phyloP scores from a whole-genome alignment of 1,140 invertebrate species.

The Daktulosphaira vitifoliae region DNA sequence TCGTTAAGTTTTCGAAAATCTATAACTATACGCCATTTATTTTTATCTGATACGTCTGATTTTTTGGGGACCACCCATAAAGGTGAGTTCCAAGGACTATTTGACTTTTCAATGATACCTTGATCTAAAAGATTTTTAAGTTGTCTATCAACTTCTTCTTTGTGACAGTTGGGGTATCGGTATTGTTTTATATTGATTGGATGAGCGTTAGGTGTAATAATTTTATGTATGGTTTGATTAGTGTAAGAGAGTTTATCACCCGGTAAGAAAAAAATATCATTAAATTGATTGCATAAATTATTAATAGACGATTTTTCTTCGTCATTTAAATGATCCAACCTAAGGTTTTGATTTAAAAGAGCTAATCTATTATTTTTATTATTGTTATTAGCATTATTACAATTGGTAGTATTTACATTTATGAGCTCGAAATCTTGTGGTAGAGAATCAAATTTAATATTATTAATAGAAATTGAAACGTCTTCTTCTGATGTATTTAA shows the following conservation, averaged over 20 bases:
- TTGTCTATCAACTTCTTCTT: constrained; percentile 41
- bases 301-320: constrained; percentile 33
- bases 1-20: constrained; percentile 45
- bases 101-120: constrained; percentile 17
- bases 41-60: constrained; percentile 34
- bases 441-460: too few species aligned
- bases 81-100: constrained; percentile 34
- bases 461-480: too few species aligned
- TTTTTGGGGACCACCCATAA: constrained; percentile 38
- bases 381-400: too few species aligned
- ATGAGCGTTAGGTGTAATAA: constrained; percentile 34
- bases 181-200: constrained; percentile 41
- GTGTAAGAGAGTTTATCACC: constrained; percentile 33
- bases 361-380: too few species aligned
- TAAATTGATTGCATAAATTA: constrained; percentile 5
- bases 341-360: not conserved
- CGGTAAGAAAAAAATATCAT: constrained; percentile 34
- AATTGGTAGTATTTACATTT: too few species aligned
- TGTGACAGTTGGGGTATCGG: constrained; percentile 40
- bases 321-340: constrained; percentile 33
- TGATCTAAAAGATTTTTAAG: constrained; percentile 36
- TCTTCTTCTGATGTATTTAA: too few species aligned
- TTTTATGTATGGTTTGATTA: constrained; percentile 39
- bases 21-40: constrained; percentile 36
- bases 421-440: too few species aligned